Evolutionary conservation across 2,113 vertebrate species (phyloP), one percentile per base, ranked within the genome.

Genomic region (Phrynocephalus versicolor): DNA sequence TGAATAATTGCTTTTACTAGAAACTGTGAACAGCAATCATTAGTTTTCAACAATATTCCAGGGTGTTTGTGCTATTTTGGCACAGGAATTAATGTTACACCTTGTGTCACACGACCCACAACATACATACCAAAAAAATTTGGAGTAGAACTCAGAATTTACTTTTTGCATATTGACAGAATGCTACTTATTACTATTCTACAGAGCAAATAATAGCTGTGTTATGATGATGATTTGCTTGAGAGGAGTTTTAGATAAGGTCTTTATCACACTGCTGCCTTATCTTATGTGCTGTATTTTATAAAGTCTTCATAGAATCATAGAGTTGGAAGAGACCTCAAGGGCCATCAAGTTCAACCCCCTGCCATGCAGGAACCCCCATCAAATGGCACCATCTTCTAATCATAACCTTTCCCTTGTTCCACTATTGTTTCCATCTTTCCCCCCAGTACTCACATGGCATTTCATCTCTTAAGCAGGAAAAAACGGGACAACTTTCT

Each of bases 111-210:
- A 80, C 55, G 70, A 5, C 3, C 30, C 72, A 6, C 27, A 9
- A 21, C 9, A 35, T 3, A 30, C 77, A 7, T 19, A 30, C 74
- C 80, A 58, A 82, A 69, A 33, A 15, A 15, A 45, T 39, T n/a
- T 69, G n/a, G 39, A 85, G 10, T 37, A 71, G 86, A 79, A 79
- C 16, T 69, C 78, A 91, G 79, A 77, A 1, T 77, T 25, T 72
- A 23, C 72, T 83, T 81, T 82, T 64, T 77, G 1, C 33, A 71
- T 41, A 1, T 3, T 37, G 21, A 35, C 35, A 88, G 81, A 85
- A 30, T 30, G 27, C 27, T 64, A 18, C 23, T 6, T 23, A 23
- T 64, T 64, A 12, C 18, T 67, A 30, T 67, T 27, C 64, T 30
- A 30, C 30, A 67, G 10, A 67, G 55, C 70, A 27, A 33, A 55